Evolutionary conservation across 1,140 invertebrate species (phyloP), one percentile per base, ranked within the genome.

Genomic region (Forficula auricularia): DNA sequence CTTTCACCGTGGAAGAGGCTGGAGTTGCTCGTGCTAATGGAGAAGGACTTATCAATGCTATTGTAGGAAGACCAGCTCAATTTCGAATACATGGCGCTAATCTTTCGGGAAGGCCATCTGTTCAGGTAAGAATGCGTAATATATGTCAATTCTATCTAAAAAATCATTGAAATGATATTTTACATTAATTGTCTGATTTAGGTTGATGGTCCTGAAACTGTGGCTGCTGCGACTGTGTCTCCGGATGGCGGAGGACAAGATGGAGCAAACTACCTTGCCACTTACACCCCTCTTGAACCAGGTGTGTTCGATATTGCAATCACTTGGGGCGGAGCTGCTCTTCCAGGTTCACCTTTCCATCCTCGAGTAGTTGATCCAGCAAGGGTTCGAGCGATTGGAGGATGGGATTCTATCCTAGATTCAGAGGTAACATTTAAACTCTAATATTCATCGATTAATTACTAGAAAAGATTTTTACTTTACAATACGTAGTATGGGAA

Each of bases 351-450:
- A 43, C 80, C 80, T 0, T 82, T 77, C 63, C 71, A 77, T 54
- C 76, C 79, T 1, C 68, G 71, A 47, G 71, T 85, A 22, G 68
- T 82, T 14, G 76, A 83, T 55, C 67, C 71, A 2, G 54, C 66
- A 30, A 79, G 77, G 56, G 64, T 79, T 13, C 55, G 73, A 16
- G 64, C 76, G 7, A 75, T 75, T 49, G 84, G 86, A 20, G 85
- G 90, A 0, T 92, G 88, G 86, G 75, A 82, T 12, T 68, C 72
- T 52, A 58, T 74, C 39, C 66, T 82, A 41, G 81, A 85, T 56
- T 68, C 78, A 15, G 68, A 82, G 27, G 80, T 27, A 6, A n/a
- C n/a, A n/a, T n/a, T n/a, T n/a, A n/a, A n/a, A n/a, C n/a, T n/a
- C n/a, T n/a, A n/a, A n/a, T n/a, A n/a, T n/a, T n/a, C n/a, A n/a